These are phyloP conservation scores for Gadopsis marmoratus DNA, from an alignment of 2,797 vertebrate genomes.

Conservation along the genomic window DNA sequence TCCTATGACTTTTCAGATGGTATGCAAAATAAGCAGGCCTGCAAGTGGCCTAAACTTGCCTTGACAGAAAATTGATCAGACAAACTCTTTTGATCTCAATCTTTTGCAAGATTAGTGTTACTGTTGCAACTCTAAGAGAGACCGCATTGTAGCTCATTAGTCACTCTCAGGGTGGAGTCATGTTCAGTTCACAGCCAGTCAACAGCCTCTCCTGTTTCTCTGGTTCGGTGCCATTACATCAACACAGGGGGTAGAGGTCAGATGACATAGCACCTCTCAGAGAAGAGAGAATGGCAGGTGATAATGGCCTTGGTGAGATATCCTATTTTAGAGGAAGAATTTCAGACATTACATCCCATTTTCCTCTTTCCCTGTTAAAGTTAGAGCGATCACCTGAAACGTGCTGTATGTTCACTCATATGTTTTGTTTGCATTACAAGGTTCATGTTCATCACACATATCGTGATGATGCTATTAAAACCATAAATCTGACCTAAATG, in stretches of 20 bases:
- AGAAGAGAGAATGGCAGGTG: conserved; percentile 45
- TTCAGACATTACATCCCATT: not conserved
- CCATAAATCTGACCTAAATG: conserved; percentile 42
- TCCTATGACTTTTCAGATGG: conserved; percentile 29
- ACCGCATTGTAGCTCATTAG: conserved; percentile 64
- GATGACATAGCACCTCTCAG: conserved; percentile 61
- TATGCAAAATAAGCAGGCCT: conserved; percentile 27
- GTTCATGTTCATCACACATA: conserved; percentile 1
- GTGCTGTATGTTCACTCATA: not conserved
- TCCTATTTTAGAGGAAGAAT: conserved; percentile 15
- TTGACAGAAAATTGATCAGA: conserved; percentile 58
- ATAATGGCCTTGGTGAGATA: conserved; percentile 51
- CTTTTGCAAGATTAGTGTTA: conserved; percentile 45
- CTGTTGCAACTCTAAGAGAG: conserved; percentile 47
- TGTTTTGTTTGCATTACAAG: not conserved
- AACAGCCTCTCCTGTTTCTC: conserved; percentile 70
- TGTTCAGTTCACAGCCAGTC: conserved; percentile 71
- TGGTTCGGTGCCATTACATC: conserved; percentile 65
- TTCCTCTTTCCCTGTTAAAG: not conserved
- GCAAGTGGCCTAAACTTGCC: conserved; percentile 54
- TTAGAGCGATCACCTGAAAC: conserved; percentile 4
- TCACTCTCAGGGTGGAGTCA: conserved; percentile 67
- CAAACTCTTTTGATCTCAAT: conserved; percentile 19
- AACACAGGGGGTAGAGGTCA: conserved; percentile 65
- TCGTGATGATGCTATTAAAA: conserved; percentile 48